Base-by-base conservation (phyloP, 2,888 invertebrate genomes). In the Tinea pellionella region DNA sequence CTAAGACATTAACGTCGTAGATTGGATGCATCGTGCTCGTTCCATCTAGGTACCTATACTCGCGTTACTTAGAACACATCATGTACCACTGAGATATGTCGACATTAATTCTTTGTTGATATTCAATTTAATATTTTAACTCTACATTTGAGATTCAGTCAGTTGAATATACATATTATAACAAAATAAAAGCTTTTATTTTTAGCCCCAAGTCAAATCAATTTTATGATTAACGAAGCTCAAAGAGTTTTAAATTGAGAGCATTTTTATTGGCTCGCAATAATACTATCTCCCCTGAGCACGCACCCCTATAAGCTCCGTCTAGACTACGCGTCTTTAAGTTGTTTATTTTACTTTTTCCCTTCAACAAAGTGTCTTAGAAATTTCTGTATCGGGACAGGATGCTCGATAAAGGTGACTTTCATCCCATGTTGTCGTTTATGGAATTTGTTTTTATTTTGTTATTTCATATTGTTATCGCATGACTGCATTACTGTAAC, bases 261-360 rank as follows among this genome's bases (percentile, higher is more conserved):
- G 74, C 74, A 69, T 78, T 69, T 77, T 75, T 77, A 77, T 80
- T 77, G 76, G 72, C 77, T 53, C 66, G 72, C 72, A 77, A 80
- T 75, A 74, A 77, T 77, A 72, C 64, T 69, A 72, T 71, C 72
- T 73, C 76, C 77, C 73, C 64, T 63, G 73, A 69, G 74, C 70
- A 73, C 71, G 70, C 73, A 75, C 80, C 80, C 79, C 75, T 32
- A n/a, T 62, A 61, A 61, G 63, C 66, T 63, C 67, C 73, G 85
- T 84, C 85, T 85, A 84, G 85, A 85, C 85, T 71, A 70, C 68
- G 69, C 68, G 69, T 68, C 70, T 77, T 73, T 69, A 73, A 72
- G 68, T 76, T 74, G 76, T 77, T 74, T 57, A 32, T 32, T 57
- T 57, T 57, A 32, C 32, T 32, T 30, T 32, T 57, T 32, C 57